phyloP scores from a whole-genome alignment of 2,113 vertebrate genomes.

The Spheniscus mendiculus region DNA sequence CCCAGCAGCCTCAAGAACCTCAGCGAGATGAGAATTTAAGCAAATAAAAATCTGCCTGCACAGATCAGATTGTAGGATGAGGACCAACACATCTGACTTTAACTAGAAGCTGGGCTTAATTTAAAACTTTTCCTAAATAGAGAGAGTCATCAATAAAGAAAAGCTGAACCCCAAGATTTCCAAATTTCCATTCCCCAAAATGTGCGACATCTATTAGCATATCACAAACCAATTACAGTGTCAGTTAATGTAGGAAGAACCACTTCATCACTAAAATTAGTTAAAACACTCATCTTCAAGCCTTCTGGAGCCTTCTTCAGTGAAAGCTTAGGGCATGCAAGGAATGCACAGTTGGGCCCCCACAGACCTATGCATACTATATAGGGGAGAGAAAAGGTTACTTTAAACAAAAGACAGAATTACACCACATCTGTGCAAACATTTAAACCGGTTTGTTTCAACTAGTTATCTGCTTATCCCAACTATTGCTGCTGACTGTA shows the following conservation, averaged over 20 bases:
- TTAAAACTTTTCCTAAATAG: neutral
- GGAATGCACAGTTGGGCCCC: neutral
- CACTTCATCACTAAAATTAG: neutral
- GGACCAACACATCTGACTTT: neutral
- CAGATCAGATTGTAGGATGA: neutral
- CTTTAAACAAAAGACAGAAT: neutral
- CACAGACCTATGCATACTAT: neutral
- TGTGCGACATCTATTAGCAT: neutral
- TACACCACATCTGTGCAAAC: slow-evolving; percentile 41
- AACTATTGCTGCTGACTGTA: neutral
- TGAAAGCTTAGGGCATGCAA: neutral
- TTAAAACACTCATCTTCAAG: neutral
- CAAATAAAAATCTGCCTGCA: neutral
- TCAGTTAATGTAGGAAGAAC: neutral
- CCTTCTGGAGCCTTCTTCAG: neutral
- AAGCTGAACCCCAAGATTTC: neutral
- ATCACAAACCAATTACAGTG: neutral
- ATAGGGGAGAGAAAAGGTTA: neutral
- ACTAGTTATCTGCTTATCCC: neutral
- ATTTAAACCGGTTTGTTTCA: slow-evolving; percentile 11
- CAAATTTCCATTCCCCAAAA: neutral
- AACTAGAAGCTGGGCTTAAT: slow-evolving; percentile 14
- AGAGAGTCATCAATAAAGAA: neutral
- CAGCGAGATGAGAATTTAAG: neutral
- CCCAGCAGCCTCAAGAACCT: neutral